These are phyloP conservation scores for Ectropis crepuscularia DNA, from an alignment of 2,888 invertebrate species.

Conservation along the genomic window DNA sequence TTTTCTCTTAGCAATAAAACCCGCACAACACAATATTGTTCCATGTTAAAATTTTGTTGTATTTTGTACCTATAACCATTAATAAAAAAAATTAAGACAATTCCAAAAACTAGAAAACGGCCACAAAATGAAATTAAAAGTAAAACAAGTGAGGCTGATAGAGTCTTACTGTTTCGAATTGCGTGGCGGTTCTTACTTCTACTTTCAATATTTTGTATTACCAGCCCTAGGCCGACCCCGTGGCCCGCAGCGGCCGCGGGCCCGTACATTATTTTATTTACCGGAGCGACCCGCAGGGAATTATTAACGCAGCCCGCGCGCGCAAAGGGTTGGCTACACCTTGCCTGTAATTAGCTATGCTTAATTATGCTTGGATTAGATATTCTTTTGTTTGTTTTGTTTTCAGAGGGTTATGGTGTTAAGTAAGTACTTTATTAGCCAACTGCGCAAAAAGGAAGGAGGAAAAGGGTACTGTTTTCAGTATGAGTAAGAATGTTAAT, in stretches of 20 bases:
- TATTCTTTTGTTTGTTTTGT: slow-evolving; percentile 21
- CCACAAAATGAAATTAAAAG: too few relatives aligned
- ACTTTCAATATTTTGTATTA: not conserved
- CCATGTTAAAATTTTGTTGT: too few relatives aligned
- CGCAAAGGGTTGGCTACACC: slow-evolving; percentile 22
- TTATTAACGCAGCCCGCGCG: slow-evolving; percentile 47
- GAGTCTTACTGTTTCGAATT: too few relatives aligned
- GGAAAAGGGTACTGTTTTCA: too few relatives aligned
- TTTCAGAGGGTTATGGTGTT: slow-evolving; percentile 4
- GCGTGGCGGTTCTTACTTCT: too few relatives aligned
- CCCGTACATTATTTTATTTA: slow-evolving; percentile 54
- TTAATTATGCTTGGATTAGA: slow-evolving; percentile 19
- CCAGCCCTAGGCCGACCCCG: slow-evolving; percentile 30
- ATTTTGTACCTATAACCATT: too few relatives aligned
- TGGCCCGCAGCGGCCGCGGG: slow-evolving; percentile 20
- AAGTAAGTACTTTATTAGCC: not conserved
- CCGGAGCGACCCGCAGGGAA: slow-evolving; percentile 46
- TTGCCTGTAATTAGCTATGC: slow-evolving; percentile 21
- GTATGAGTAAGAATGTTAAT: too few relatives aligned
- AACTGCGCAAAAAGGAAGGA: not conserved
- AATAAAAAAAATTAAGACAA: too few relatives aligned
- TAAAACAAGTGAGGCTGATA: too few relatives aligned
- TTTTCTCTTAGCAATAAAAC: too few relatives aligned
- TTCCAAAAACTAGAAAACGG: too few relatives aligned
- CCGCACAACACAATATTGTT: too few relatives aligned